Evolutionary conservation across 2,797 vertebrate genomes (phyloP), one percentile per base, ranked within the genome.

Genomic region (Leucoraja ocellata): DNA sequence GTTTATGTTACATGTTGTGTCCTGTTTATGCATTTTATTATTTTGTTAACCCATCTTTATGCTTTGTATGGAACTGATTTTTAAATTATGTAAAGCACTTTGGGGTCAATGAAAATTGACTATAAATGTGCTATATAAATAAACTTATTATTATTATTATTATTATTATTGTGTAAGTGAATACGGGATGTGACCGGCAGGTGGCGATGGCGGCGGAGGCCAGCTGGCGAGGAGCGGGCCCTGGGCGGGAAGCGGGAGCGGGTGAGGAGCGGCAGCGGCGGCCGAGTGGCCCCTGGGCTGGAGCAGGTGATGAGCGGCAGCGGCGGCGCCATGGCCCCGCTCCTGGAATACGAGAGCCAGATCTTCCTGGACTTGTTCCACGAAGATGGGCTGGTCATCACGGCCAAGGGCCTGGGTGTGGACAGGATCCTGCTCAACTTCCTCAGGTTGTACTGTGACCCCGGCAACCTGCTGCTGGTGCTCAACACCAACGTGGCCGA

Each of bases 391-490:
- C 96, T 99, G 93, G 95, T 97, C 61, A 95, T 99, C 93, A 96
- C 95, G 63, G 98, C 98, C 8, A 97, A 98, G 86, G 99, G 99
- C 9, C 96, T 99, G 91, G 99, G 98, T 7, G 95, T 98, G 36
- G 98, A 99, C 96, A 97, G 98, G 93, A 95, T 99, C 83, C 96
- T 99, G 77, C 96, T 98, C 94, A 98, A 98, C 94, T 98, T 99
- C 95, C 97, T 99, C 94, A 97, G 97, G 95, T 96, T 99, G 13
- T 97, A 99, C 95, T 98, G 98, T 68, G 98, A 99, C 94, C 97
- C 97, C 32, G 97, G 96, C 23, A 98, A 97, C 95, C 96, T 99
- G 94, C 98, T 99, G 6, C 97, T 99, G 14, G 97, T 98, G 91
- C 97, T 99, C 71, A 99, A 98, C 96, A 98, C 98, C 8, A 96